A percentile compares a stretch with the other conserved stretches of the same genome.
Evolutionary conservation across 2,888 invertebrate species (phyloP).

Genomic region (Orthosia gothica): DNA sequence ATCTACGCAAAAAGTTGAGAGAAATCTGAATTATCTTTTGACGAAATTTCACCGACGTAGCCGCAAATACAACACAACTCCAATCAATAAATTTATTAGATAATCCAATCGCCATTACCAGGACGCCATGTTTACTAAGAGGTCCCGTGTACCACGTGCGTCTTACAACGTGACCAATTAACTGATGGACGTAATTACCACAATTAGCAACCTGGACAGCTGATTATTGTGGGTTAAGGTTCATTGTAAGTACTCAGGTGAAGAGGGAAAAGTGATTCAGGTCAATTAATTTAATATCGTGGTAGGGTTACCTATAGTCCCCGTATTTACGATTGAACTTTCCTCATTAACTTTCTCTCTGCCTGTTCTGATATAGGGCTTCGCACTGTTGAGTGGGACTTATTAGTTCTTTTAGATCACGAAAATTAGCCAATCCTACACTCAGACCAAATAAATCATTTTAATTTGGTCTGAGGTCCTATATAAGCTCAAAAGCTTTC

Average conservation of each 20-base stretch:
- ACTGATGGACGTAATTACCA: slow-evolving; percentile 59
- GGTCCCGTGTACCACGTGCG: slow-evolving; percentile 30
- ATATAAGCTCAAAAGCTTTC: neutral
- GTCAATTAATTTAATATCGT: neutral
- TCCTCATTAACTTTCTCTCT: neutral
- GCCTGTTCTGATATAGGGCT: neutral
- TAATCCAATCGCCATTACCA: slow-evolving; percentile 50
- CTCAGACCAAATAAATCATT: too few relatives aligned
- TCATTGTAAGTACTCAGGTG: slow-evolving; percentile 28
- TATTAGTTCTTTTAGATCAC: neutral
- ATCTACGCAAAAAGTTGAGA: neutral
- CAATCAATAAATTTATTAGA: slow-evolving; percentile 6
- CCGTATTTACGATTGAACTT: too few relatives aligned
- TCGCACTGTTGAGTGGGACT: neutral
- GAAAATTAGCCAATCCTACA: too few relatives aligned
- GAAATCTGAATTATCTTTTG: neutral
- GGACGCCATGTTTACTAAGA: slow-evolving; percentile 49
- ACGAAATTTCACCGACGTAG: neutral
- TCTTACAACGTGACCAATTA: slow-evolving; percentile 65
- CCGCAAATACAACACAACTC: neutral
- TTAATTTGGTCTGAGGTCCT: neutral
- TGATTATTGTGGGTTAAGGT: slow-evolving; percentile 59
- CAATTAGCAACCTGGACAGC: slow-evolving; percentile 62
- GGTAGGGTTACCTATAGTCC: neutral
- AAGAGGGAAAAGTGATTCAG: slow-evolving; percentile 17